Evolutionary conservation across 2,888 invertebrate genomes (phyloP).

Genomic region (Drosophila conformis): DNA sequence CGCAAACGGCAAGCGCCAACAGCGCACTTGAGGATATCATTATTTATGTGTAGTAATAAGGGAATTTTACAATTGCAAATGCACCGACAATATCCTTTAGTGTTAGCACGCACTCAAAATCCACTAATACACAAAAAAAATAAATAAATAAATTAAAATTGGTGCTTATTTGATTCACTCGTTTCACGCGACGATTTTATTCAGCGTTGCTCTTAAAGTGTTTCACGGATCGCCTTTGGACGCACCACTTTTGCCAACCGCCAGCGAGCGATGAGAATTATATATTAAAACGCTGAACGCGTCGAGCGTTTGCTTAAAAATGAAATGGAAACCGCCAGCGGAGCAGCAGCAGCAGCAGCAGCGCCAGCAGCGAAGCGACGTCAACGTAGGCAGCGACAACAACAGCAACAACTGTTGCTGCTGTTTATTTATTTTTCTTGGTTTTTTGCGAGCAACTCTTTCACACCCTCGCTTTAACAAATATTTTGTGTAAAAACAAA

Average conservation of each 20-base stretch:
- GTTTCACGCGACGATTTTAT: slow-evolving; percentile 7
- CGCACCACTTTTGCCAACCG: slow-evolving; percentile 63
- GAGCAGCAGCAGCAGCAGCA: slow-evolving; percentile 13
- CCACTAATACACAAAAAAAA: slow-evolving; percentile 8
- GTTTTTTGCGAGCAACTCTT: slow-evolving; percentile 39
- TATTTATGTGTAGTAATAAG: neutral
- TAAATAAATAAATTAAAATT: neutral
- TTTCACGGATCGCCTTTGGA: slow-evolving; percentile 24
- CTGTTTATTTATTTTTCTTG: slow-evolving; percentile 3
- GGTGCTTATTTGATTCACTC: slow-evolving; percentile 3
- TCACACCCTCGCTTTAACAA: slow-evolving; percentile 20
- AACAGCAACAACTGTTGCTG: slow-evolving; percentile 19
- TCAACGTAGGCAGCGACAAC: slow-evolving; percentile 10
- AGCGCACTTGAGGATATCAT: slow-evolving; percentile 16
- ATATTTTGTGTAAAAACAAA: neutral
- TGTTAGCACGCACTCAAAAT: slow-evolving; percentile 5
- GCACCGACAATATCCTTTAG: slow-evolving; percentile 21
- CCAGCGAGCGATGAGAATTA: slow-evolving; percentile 82
- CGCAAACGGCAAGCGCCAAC: slow-evolving; percentile 7
- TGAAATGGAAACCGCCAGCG: slow-evolving; percentile 79
- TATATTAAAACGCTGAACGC: slow-evolving; percentile 80
- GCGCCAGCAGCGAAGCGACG: slow-evolving; percentile 10
- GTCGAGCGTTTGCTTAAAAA: slow-evolving; percentile 83
- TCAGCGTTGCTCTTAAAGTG: neutral
- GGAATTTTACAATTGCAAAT: neutral